Conservation (phyloP, 2,113 vertebrate genomes). For the Myocastor coypus region DNA sequence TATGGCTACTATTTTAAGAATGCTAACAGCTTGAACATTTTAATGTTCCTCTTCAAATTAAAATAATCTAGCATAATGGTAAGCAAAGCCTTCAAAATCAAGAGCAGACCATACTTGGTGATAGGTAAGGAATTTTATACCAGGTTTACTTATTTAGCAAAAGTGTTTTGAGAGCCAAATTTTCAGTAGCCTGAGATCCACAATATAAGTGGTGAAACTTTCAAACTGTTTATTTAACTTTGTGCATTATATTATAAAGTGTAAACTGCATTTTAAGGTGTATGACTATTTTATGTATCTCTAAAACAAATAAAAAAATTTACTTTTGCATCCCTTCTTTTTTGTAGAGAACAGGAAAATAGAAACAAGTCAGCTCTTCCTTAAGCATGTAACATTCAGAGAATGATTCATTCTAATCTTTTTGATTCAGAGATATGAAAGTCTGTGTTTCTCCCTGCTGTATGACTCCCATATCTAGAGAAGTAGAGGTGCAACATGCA, state of each 20-base stretch:
- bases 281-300: not conserved
- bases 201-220: not conserved
- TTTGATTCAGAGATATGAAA: not conserved
- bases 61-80: not conserved
- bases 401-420: not conserved
- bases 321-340: not conserved
- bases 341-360: too few relatives aligned
- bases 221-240: not conserved
- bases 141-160: not conserved
- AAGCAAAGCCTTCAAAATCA: not conserved
- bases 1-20: not conserved
- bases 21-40: not conserved
- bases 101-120: not conserved
- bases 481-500: not conserved
- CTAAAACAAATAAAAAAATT: not conserved
- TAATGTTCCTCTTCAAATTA: not conserved
- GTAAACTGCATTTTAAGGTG: not conserved
- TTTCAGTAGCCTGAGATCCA: not conserved
- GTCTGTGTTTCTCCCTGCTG: not conserved
- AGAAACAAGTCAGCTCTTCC: constrained; percentile 18
- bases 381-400: not conserved
- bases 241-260: not conserved
- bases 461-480: not conserved
- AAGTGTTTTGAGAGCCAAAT: not conserved
- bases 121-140: not conserved